These are phyloP conservation scores for Pheosia tremula DNA, from an alignment of 2,888 invertebrate genomes.

Conservation along the genomic window DNA sequence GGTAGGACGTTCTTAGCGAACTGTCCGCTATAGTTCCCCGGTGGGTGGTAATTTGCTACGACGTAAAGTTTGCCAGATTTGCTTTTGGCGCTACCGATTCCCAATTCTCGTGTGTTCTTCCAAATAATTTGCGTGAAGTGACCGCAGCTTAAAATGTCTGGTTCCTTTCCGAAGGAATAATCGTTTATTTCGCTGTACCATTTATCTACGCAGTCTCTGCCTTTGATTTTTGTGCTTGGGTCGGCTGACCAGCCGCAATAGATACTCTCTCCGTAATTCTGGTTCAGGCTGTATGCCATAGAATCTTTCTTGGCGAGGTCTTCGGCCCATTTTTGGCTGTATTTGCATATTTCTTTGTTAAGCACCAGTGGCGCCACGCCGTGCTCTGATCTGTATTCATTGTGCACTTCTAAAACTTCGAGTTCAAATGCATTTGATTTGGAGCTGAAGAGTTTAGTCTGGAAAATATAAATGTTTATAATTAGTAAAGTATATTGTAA, in stretches of 20 bases:
- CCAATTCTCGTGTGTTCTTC: conserved; percentile 89
- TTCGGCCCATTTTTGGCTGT: conserved; percentile 89
- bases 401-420: conserved; percentile 73
- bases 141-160: conserved; percentile 86
- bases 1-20: conserved; percentile 88
- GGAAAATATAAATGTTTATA: conserved; percentile 42
- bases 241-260: conserved; percentile 89
- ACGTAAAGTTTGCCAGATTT: conserved; percentile 92
- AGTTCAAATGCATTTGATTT: conserved; percentile 72
- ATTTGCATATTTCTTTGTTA: conserved; percentile 86
- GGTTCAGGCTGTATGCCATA: conserved; percentile 87
- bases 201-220: conserved; percentile 88
- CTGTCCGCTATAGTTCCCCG: conserved; percentile 91
- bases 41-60: conserved; percentile 93
- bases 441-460: conserved; percentile 73
- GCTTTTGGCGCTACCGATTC: conserved; percentile 90
- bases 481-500: background rate
- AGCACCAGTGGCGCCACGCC: conserved; percentile 78
- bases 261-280: conserved; percentile 88
- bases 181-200: conserved; percentile 92
- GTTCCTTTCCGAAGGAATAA: conserved; percentile 88
- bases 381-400: conserved; percentile 74
- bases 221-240: conserved; percentile 86
- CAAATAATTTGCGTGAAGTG: conserved; percentile 93
- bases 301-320: conserved; percentile 86